phyloP scores from a whole-genome alignment of 1,140 invertebrate genomes.

The Drosophila sechellia region DNA sequence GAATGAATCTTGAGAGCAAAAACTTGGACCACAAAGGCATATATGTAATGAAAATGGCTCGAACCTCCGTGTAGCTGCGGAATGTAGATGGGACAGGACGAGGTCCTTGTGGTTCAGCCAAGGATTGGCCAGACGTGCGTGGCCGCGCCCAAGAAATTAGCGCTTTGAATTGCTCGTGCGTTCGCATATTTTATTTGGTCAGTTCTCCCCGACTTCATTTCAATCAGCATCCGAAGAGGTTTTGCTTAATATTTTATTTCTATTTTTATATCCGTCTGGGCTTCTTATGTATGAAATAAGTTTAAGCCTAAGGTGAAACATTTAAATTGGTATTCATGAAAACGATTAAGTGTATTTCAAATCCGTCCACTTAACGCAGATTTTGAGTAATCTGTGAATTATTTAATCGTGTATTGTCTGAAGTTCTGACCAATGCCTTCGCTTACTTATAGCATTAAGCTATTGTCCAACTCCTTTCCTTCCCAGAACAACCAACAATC shows the following conservation, averaged over 20 bases:
- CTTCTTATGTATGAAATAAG: background rate
- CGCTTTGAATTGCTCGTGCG: conserved; percentile 76
- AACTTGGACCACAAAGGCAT: conserved; percentile 34
- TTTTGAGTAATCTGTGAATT: background rate
- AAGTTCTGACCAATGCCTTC: background rate
- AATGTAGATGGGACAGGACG: conserved; percentile 3
- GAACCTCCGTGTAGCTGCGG: conserved; percentile 8
- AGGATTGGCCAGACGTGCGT: conserved; percentile 61
- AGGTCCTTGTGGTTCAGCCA: conserved; percentile 20
- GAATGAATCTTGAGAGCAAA: conserved; percentile 63
- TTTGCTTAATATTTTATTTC: conserved; percentile 7
- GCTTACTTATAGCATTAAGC: background rate
- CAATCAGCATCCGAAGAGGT: conserved; percentile 63
- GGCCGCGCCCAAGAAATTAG: conserved; percentile 61
- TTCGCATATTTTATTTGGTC: conserved; percentile 74
- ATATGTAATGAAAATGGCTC: conserved; percentile 70
- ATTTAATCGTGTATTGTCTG: background rate
- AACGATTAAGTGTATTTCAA: background rate
- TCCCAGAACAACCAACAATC: conserved; percentile 3
- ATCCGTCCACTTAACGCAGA: background rate
- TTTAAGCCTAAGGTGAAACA: conserved; percentile 13
- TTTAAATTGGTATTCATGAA: background rate
- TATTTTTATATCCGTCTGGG: background rate
- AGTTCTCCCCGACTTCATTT: conserved; percentile 25
- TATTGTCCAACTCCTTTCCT: conserved; percentile 4